Conservation (phyloP, 37 sponge, comb jelly and placozoan genomes). For the Halichondria panicea region DNA sequence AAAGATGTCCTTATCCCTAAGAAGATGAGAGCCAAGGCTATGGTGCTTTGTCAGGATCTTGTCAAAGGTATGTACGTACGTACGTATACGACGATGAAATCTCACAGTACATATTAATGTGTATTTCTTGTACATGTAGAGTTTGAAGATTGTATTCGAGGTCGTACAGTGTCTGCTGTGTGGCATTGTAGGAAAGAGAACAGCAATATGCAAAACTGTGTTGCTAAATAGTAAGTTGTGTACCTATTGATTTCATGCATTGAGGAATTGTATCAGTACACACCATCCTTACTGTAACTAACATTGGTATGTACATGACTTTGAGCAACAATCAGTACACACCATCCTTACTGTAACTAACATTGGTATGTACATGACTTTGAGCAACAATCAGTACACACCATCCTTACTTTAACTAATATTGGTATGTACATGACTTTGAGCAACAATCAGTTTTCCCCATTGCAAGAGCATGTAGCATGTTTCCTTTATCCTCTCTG, state of each 20-base stretch:
- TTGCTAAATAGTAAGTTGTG: conserved; percentile 43
- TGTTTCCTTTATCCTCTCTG: not conserved
- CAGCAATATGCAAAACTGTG: conserved; percentile 61
- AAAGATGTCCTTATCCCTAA: conserved; percentile 84
- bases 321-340: no score
- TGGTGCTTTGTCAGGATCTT: conserved; percentile 56
- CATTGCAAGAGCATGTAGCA: not conserved
- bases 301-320: no score
- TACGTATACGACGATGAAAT: not conserved
- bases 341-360: no score
- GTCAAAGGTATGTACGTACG: conserved; percentile 61
- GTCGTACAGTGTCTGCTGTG: conserved; percentile 70
- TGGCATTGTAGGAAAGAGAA: conserved; percentile 70
- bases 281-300: no score
- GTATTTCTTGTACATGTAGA: conserved; percentile 19
- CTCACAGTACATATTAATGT: not conserved
- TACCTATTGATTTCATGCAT: no score
- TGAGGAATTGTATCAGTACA: no score
- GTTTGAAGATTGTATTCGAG: conserved; percentile 81
- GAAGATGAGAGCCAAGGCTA: conserved; percentile 69
- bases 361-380: no score
- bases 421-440: not conserved
- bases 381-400: no score
- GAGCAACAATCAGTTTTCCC: no score
- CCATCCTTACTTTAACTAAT: not conserved